Base-by-base conservation (phyloP, 2,797 vertebrate genomes). In the Pelodytes ibericus region DNA sequence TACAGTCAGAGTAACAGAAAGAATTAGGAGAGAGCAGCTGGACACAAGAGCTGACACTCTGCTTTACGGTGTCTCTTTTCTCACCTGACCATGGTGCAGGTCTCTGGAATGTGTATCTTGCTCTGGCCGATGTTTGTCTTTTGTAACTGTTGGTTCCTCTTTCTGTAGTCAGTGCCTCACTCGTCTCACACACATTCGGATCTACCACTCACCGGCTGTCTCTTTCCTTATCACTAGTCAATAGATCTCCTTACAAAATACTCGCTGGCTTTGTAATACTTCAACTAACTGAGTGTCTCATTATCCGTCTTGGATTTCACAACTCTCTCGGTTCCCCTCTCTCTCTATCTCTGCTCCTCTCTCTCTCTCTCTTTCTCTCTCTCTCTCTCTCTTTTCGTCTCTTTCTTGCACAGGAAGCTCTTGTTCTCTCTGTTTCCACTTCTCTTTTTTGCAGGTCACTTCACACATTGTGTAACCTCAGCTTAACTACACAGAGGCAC, bases 341-440 rank as follows among this genome's bases (percentile, higher is more conserved):
- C 84, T 83, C 82, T 82, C 83, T 79, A 39, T 81, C 72, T 71
- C 82, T 82, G 74, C 80, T 82, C 74, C 66, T 82, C 84, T 81
- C 81, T 72, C 58, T 80, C 78, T 80, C 51, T 44, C 80, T 80
- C 77, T 87, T 83, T 84, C 73, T 0, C 22, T 76, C 75, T 78
- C 18, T 0, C 82, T 70, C 69, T 74, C 72, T 77, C 72, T 68
- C 72, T 41, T 74, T 68, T 62, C 72, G 33, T 61, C 47, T 84
- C 76, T 81, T 53, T 81, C 68, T 68, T 80, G 47, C 66, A 75
- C 74, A 76, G 74, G 74, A 76, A 76, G 74, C 44, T 26, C 20
- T 24, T 22, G 39, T 53, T 63, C 59, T 75, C 44, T 69, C 49
- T 56, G 66, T 49, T 63, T 76, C 59, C 31, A 76, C 74, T 76